Evolutionary conservation across 2,888 invertebrate species (phyloP).

Genomic region (Monochamus alternatus): DNA sequence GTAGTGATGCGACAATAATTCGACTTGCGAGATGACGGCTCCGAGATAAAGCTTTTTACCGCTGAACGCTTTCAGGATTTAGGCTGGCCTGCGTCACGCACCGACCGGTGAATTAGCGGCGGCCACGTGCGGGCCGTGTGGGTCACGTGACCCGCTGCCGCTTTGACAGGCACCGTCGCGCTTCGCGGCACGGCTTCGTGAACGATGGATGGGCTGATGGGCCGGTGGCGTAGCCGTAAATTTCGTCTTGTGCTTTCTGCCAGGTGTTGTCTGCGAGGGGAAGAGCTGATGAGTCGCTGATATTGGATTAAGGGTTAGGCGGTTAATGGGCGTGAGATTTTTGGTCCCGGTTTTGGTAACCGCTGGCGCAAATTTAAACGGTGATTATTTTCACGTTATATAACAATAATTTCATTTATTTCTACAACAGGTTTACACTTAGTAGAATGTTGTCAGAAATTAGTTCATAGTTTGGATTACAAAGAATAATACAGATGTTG

Average conservation of each 20-base stretch:
- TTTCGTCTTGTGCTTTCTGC: constrained; percentile 47
- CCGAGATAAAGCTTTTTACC: constrained; percentile 36
- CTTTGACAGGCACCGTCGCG: constrained; percentile 27
- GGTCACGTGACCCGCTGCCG: constrained; percentile 62
- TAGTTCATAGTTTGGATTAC: no score
- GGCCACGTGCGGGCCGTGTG: constrained; percentile 60
- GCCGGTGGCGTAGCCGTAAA: constrained; percentile 21
- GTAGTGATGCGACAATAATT: neutral
- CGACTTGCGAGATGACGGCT: constrained; percentile 28
- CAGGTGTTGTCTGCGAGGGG: constrained; percentile 54
- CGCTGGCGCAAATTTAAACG: no score
- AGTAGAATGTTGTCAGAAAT: no score
- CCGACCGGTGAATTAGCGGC: constrained; percentile 46
- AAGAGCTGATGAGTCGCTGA: constrained; percentile 51
- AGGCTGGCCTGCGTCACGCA: constrained; percentile 37
- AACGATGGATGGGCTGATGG: constrained; percentile 16
- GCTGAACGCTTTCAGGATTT: constrained; percentile 26
- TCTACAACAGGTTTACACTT: no score
- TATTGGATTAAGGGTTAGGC: constrained; percentile 46
- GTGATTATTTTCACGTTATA: no score
- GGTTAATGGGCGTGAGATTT: constrained; percentile 52
- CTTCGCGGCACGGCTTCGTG: constrained; percentile 13
- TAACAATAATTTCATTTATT: no score
- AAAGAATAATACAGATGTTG: no score
- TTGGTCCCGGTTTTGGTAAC: constrained; percentile 3